Evolutionary conservation across 2,888 invertebrate genomes (phyloP).

Genomic region (Eristalinus aeneus): DNA sequence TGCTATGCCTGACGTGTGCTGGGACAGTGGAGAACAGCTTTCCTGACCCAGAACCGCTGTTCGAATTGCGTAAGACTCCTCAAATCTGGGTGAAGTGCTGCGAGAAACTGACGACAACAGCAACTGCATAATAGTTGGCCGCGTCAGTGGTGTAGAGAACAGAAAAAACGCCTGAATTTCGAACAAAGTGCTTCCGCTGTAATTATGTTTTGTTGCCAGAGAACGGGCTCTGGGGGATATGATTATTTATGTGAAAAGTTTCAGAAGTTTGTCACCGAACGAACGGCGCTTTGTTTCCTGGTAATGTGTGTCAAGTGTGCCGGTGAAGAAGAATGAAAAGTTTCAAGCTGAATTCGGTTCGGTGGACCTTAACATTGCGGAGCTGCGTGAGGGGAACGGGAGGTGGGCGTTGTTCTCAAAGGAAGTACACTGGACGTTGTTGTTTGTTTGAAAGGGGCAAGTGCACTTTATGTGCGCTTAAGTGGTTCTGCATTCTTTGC

Average conservation of each 20-base stretch:
- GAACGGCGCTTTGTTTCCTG: conserved; percentile 45
- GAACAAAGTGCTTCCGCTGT: conserved; percentile 60
- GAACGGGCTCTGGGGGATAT: conserved; percentile 20
- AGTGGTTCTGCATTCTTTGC: background rate
- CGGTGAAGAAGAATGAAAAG: conserved; percentile 24
- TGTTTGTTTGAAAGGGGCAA: background rate
- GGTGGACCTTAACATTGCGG: conserved; percentile 23
- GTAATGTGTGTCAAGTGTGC: conserved; percentile 45
- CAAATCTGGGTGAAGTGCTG: background rate
- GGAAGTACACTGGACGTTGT: background rate
- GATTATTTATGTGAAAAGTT: conserved; percentile 58
- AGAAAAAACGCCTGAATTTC: conserved; percentile 18
- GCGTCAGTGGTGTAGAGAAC: background rate
- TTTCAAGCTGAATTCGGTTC: conserved; percentile 32
- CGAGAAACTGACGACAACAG: background rate
- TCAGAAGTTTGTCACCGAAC: conserved; percentile 26
- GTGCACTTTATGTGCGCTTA: background rate
- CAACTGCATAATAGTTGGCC: background rate
- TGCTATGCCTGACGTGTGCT: background rate
- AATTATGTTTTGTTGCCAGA: conserved; percentile 44
- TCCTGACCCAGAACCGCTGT: background rate
- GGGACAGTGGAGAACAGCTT: background rate
- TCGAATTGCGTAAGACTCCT: background rate
- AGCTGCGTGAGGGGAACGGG: background rate
- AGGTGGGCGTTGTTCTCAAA: background rate